Evolutionary conservation across 1,140 invertebrate species (phyloP).

Genomic region (Euschistus heros): DNA sequence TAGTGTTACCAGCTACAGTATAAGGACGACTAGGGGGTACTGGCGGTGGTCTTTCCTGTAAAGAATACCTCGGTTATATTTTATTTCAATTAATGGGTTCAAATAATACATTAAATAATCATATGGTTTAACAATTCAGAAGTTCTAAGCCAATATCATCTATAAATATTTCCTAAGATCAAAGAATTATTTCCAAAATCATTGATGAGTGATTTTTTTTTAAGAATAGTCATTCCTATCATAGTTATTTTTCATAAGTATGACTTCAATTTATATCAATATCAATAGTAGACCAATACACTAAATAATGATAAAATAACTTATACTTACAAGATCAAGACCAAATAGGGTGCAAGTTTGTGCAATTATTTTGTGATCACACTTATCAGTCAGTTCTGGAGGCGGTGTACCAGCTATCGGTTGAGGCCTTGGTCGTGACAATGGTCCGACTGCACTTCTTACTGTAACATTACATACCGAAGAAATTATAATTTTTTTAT

Average conservation of each 20-base stretch:
- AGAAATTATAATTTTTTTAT: no score
- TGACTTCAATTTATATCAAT: no score
- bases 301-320: background rate
- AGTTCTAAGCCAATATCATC: no score
- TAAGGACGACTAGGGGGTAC: slow-evolving; percentile 80
- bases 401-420: slow-evolving; percentile 78
- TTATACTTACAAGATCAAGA: slow-evolving; percentile 61
- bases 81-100: no score
- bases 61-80: slow-evolving; percentile 3
- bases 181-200: no score
- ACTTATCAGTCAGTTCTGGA: slow-evolving; percentile 47
- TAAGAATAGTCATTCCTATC: no score
- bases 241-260: no score
- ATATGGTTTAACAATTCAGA: no score
- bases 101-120: slow-evolving; percentile 24
- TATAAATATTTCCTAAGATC: no score
- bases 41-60: slow-evolving; percentile 75
- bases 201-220: no score
- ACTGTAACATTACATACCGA: background rate
- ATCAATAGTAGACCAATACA: no score
- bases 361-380: slow-evolving; percentile 74
- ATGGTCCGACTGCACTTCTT: slow-evolving; percentile 3
- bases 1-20: slow-evolving; percentile 83
- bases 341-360: slow-evolving; percentile 83
- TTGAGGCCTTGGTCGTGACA: slow-evolving; percentile 57